Conservation (phyloP, 2,797 vertebrate genomes). For the Pogoniulus pusillus region DNA sequence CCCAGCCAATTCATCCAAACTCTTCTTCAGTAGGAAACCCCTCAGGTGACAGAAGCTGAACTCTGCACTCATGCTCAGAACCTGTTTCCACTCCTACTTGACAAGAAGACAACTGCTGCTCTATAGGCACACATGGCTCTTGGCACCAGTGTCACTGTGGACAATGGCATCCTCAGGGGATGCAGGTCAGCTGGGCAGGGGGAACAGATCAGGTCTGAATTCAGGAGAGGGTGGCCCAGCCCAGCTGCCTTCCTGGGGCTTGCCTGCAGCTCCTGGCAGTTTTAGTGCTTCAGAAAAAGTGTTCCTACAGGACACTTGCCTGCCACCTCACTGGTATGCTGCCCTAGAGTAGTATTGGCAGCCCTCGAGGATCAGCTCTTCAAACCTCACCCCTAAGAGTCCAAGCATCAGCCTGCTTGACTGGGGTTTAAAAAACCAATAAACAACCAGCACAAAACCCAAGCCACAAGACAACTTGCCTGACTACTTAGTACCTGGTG, state of each 20-base stretch:
- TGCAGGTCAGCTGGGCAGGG: not conserved
- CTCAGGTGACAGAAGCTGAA: not conserved
- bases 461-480: not conserved
- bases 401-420: not conserved
- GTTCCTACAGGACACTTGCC: not conserved
- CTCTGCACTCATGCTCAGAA: not conserved
- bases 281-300: not conserved
- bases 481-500: not conserved
- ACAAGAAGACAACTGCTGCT: not conserved
- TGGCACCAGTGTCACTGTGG: accelerated
- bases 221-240: not conserved
- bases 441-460: not conserved
- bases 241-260: not conserved
- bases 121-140: not conserved
- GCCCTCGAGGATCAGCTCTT: not conserved
- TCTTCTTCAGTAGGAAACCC: not conserved
- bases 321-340: not conserved
- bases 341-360: not conserved
- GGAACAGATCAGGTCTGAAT: not conserved
- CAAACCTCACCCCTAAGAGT: not conserved
- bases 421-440: not conserved
- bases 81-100: not conserved
- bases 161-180: not conserved
- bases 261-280: not conserved
- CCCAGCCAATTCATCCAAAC: not conserved